phyloP scores from a whole-genome alignment of 1,140 invertebrate species.

The Dreissena rostriformis region DNA sequence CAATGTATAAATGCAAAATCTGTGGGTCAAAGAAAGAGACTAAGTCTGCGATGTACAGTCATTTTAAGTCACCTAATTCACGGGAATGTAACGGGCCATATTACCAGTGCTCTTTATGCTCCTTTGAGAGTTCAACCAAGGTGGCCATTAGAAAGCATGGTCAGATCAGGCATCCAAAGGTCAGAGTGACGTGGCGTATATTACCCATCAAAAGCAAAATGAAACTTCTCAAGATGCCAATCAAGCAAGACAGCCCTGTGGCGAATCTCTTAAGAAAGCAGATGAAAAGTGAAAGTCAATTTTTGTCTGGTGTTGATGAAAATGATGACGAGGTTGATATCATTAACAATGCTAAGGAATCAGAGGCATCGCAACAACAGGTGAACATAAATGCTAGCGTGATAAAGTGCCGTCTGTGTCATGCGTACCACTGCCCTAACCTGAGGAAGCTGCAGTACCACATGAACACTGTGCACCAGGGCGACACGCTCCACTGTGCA shows the following conservation, averaged over 20 bases:
- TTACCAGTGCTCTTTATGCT: slow-evolving; percentile 41
- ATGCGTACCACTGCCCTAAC: slow-evolving; percentile 4
- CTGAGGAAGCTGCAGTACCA: slow-evolving; percentile 46
- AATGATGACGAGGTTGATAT: background rate
- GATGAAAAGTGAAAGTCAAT: background rate
- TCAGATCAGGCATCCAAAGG: slow-evolving; percentile 26
- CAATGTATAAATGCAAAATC: slow-evolving; percentile 42
- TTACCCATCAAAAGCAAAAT: slow-evolving; percentile 34
- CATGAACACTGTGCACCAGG: slow-evolving; percentile 43
- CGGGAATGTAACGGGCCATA: slow-evolving; percentile 34
- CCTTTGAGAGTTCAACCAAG: slow-evolving; percentile 36
- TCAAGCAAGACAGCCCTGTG: slow-evolving; percentile 30
- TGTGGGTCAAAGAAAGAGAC: slow-evolving; percentile 47
- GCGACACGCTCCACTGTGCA: slow-evolving; percentile 17
- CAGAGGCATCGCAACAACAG: background rate
- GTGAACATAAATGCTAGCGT: background rate
- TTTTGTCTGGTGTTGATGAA: background rate
- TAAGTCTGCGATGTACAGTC: slow-evolving; percentile 41
- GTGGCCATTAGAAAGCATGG: slow-evolving; percentile 27
- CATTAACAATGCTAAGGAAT: background rate
- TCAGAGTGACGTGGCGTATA: background rate
- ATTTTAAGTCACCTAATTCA: slow-evolving; percentile 20
- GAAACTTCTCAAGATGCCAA: slow-evolving; percentile 18
- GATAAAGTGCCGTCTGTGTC: slow-evolving; percentile 28
- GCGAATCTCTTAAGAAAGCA: background rate